Evolutionary conservation across 64 coral and sea anemone species (phyloP), one percentile per base, ranked within the genome.

Genomic region (Stichodactyla helianthus): DNA sequence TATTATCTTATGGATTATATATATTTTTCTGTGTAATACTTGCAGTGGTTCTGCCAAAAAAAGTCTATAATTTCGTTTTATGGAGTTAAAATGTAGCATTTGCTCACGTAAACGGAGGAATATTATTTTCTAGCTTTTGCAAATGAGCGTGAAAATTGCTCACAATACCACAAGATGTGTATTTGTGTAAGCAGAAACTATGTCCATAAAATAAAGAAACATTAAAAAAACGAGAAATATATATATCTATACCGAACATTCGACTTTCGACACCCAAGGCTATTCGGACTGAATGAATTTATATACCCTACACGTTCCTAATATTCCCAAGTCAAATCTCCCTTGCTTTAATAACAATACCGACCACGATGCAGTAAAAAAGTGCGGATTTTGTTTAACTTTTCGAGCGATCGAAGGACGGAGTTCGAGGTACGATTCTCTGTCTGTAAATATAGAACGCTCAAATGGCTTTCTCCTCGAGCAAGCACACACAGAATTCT

Each of bases 361-460:
- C 26, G 52, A 81, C 78, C 78, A 81, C 78, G 53, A 81, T 81
- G 54, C 35, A 54, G 78, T 52, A 54, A 81, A 51, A 81, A 81
- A 20, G 20, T 52, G n/a, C 16, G 14, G 51, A 81, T 51, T 51
- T 81, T 51, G 35, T 81, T 74, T 81, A 74, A 74, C n/a, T 74
- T 74, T 74, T 74, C 68, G 68, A 74, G 27, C 78, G 78, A 52
- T 81, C 78, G 78, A 81, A 53, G 50, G 68, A 16, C 52, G 52
- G 7, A 79, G 77, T 79, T 79, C 77, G 17, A 79, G 51, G 77
- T 79, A 79, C 77, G 12, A 27, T 74, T 51, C 18, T 50, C 12
- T 19, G 52, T 81, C 78, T 81, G 78, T 81, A 44, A 81, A 28
- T 81, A 79, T 12, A 50, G 5, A 28, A 81, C 51, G 53, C n/a